Conservation (phyloP, 2,113 vertebrate species). For the Platichthys stellatus region DNA sequence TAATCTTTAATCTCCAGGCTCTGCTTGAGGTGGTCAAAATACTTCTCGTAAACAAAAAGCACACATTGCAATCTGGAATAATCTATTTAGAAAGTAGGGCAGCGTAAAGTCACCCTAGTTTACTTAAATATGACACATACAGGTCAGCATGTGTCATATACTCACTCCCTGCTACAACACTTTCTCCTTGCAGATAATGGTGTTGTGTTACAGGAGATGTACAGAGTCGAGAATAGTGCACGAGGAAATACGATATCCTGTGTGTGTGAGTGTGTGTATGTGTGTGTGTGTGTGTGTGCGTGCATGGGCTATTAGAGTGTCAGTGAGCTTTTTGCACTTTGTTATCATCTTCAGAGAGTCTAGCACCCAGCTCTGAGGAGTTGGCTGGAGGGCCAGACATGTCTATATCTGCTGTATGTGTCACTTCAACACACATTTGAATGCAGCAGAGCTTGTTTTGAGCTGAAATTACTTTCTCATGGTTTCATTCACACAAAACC, state of each 20-base stretch:
- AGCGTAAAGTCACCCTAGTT: slow-evolving; percentile 23
- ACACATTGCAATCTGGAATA: background rate
- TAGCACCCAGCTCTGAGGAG: no score
- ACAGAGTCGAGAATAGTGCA: slow-evolving; percentile 33
- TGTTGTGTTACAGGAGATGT: slow-evolving; percentile 47
- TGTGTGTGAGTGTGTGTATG: slow-evolving; percentile 3
- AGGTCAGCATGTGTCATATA: slow-evolving; percentile 12
- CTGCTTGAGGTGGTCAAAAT: background rate
- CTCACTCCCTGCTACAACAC: background rate
- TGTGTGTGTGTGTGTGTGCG: background rate
- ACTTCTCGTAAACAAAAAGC: background rate
- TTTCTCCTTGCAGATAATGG: slow-evolving; percentile 30
- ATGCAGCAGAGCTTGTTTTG: slow-evolving; percentile 6
- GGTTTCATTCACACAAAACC: slow-evolving; percentile 13
- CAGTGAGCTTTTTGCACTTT: background rate
- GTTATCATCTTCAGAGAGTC: background rate
- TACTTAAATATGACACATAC: slow-evolving; percentile 19
- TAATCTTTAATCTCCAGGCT: slow-evolving; percentile 1
- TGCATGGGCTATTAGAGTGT: background rate
- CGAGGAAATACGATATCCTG: slow-evolving; percentile 40
- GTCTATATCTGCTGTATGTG: background rate
- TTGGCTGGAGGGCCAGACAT: slow-evolving; percentile 17
- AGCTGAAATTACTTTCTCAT: background rate
- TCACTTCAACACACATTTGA: slow-evolving; percentile 37
- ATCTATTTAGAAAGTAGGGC: slow-evolving; percentile 33